Percentiles rank a stretch among this genome's conserved stretches.
phyloP scores from a whole-genome alignment of 2,113 vertebrate genomes.

The Camelus dromedarius region DNA sequence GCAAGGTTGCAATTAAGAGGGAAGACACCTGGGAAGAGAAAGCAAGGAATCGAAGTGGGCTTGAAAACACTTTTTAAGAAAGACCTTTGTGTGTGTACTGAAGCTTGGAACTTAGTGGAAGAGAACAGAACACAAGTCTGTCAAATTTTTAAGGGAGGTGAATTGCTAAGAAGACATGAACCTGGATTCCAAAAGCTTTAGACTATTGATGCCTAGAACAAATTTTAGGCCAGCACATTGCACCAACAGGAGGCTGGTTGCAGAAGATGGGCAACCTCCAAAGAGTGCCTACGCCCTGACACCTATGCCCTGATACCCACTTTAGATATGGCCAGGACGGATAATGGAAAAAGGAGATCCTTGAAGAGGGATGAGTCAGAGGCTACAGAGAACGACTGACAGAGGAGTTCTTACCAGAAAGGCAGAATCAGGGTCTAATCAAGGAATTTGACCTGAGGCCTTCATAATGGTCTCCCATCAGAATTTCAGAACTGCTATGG shows the following conservation, averaged over 20 bases:
- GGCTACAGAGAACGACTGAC: not conserved
- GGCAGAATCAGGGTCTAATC: not conserved
- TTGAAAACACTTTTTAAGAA: not conserved
- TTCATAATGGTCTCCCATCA: not conserved
- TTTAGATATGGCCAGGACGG: not conserved
- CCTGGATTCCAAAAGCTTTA: not conserved
- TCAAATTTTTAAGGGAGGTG: not conserved
- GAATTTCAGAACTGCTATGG: not conserved
- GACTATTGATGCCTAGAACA: not conserved
- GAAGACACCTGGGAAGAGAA: not conserved
- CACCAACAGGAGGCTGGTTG: not conserved
- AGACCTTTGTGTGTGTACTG: not conserved
- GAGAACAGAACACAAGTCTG: not conserved
- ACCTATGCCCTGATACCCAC: not conserved
- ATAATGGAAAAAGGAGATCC: not conserved
- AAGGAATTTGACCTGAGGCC: not conserved
- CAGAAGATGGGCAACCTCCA: not conserved
- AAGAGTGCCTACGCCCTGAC: not conserved
- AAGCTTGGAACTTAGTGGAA: not conserved
- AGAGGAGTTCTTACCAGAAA: not conserved
- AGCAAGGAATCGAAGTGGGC: not conserved
- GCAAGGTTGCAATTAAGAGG: not conserved
- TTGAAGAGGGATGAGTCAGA: not conserved
- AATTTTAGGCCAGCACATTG: not conserved
- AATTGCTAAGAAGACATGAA: constrained; percentile 2